Conservation (phyloP, 2,888 invertebrate species). For the Hirtodrosophila cameraria region DNA sequence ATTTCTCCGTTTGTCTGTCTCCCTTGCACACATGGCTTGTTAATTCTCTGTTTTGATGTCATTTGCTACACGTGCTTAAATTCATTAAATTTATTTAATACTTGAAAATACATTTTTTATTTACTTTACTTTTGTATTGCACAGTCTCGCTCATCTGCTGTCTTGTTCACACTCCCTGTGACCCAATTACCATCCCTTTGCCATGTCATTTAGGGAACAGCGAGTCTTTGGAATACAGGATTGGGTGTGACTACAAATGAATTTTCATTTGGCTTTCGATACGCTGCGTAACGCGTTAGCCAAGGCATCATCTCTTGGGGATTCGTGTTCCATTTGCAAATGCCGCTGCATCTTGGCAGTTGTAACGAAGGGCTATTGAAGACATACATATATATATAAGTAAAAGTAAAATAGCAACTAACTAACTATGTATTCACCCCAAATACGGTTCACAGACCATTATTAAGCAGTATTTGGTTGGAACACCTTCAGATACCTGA, state of each 20-base stretch:
- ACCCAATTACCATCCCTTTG: slow-evolving; percentile 25
- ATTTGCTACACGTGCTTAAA: slow-evolving; percentile 79
- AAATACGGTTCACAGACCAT: slow-evolving; percentile 8
- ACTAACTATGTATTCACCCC: slow-evolving; percentile 5
- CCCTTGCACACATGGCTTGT: slow-evolving; percentile 2
- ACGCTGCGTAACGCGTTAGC: slow-evolving; percentile 50
- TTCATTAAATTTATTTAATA: slow-evolving; percentile 80
- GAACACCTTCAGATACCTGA: slow-evolving; percentile 4
- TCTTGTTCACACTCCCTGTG: slow-evolving; percentile 7
- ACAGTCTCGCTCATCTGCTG: slow-evolving; percentile 6
- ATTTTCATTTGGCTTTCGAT: slow-evolving; percentile 62
- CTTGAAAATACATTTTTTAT: slow-evolving; percentile 74
- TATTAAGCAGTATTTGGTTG: slow-evolving; percentile 11
- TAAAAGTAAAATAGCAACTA: not conserved
- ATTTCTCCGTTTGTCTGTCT: slow-evolving; percentile 9
- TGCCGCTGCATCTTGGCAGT: not conserved
- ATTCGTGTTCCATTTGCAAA: slow-evolving; percentile 4
- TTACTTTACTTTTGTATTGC: slow-evolving; percentile 66
- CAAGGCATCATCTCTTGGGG: slow-evolving; percentile 4
- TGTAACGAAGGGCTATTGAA: not conserved
- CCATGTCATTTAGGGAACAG: slow-evolving; percentile 28
- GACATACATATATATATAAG: no score
- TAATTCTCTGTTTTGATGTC: slow-evolving; percentile 60
- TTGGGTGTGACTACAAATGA: slow-evolving; percentile 66
- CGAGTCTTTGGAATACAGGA: slow-evolving; percentile 1